phyloP scores from a whole-genome alignment of 2,113 vertebrate species.

The Hucho hucho region DNA sequence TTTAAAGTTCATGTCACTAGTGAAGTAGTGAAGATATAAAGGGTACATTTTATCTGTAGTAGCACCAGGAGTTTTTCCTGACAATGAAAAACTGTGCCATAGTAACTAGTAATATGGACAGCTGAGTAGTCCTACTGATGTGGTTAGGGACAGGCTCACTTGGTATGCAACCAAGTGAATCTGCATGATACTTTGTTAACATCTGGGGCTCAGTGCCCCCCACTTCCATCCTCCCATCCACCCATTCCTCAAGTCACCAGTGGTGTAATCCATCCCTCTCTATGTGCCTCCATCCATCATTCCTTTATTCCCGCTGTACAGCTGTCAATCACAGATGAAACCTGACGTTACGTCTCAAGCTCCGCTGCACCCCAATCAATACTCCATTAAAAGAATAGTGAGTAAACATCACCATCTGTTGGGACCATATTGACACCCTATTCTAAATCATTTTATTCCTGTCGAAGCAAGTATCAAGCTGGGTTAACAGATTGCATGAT shows the following conservation, averaged over 20 bases:
- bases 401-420: slow-evolving; percentile 44
- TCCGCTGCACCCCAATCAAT: slow-evolving; percentile 51
- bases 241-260: slow-evolving; percentile 10
- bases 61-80: neutral
- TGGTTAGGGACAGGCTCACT: slow-evolving; percentile 26
- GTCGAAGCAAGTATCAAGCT: neutral
- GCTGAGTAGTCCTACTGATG: slow-evolving; percentile 7
- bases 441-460: slow-evolving; percentile 23
- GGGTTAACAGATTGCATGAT: neutral
- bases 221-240: neutral
- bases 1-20: neutral
- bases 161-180: neutral
- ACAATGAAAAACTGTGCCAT: no score
- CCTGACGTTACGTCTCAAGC: slow-evolving; percentile 38
- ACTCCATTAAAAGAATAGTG: slow-evolving; percentile 49
- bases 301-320: slow-evolving; percentile 11
- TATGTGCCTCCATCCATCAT: slow-evolving; percentile 35
- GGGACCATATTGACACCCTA: slow-evolving; percentile 31
- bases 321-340: slow-evolving; percentile 56
- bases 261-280: slow-evolving; percentile 25
- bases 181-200: neutral
- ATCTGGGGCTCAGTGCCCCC: neutral
- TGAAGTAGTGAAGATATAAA: neutral
- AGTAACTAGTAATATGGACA: no score
- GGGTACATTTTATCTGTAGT: neutral